Evolutionary conservation across 1,140 invertebrate species (phyloP).

Genomic region (Caenorhabditis remanei): DNA sequence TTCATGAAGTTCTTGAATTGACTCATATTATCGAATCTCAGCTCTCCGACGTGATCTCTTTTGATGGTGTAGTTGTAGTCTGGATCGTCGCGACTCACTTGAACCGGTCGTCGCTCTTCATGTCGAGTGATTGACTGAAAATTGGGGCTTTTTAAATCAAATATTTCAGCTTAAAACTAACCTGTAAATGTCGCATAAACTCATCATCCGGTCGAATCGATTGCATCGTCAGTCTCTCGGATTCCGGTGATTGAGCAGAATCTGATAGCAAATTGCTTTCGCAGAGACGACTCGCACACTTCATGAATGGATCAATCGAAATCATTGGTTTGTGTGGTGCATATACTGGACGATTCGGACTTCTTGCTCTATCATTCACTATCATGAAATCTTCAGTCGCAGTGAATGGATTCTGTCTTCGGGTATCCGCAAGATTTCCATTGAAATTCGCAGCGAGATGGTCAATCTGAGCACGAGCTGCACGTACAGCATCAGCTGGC

Average conservation of each 20-base stretch:
- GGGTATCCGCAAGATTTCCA: background rate
- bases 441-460: slow-evolving; percentile 11
- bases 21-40: background rate
- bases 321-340: background rate
- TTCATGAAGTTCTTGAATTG: background rate
- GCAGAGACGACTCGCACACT: background rate
- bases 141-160: background rate
- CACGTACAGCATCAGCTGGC: background rate
- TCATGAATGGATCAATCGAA: slow-evolving; percentile 21
- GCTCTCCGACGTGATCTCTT: background rate
- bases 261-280: background rate
- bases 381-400: background rate
- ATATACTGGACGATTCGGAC: background rate
- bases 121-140: background rate
- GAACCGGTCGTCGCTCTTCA: background rate
- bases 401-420: background rate
- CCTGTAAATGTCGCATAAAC: background rate
- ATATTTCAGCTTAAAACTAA: background rate
- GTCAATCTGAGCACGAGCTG: background rate
- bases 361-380: too few relatives aligned
- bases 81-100: background rate
- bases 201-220: background rate
- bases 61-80: slow-evolving; percentile 19
- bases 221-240: background rate
- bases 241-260: background rate